Base-by-base conservation (phyloP, 2,888 invertebrate genomes). In the Cremastobaeus sp. region DNA sequence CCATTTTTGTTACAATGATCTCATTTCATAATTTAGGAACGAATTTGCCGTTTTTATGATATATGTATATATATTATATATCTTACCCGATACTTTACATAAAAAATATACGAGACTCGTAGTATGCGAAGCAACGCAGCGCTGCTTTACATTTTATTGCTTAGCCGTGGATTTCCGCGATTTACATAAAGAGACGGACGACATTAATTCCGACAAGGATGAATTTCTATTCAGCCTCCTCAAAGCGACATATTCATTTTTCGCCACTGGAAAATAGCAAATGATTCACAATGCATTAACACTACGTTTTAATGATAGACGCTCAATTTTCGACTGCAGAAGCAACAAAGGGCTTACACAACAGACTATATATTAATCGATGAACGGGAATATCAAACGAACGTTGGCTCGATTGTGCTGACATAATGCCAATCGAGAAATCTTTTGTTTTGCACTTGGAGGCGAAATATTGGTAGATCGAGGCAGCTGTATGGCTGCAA, bases 141-240 rank as follows among this genome's bases (percentile, higher is more conserved):
- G 75, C 80, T 81, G 78, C 79, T 84, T 84, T 84, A 82, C 84
- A 84, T 84, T 84, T 84, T 84, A 84, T 84, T 84, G 82, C 82
- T 77, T 76, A 78, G 71, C 50, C 81, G 78, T 77, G 80, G 79
- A 82, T 83, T 81, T 79, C 65, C 47, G 73, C 72, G 79, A 83
- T 82, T 84, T 83, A 57, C 80, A 81, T 83, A 79, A 80, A 80
- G 79, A 79, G 77, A 79, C 73, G 77, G 75, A 78, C 77, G 73
- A 48, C 43, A 59, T 43, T 47, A 47, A 37, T 32, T 66, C 66
- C 52, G 47, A 52, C 55, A 43, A 48, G 37, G 18, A 68, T 50
- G 57, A 64, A 74, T 72, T 74, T 54, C 71, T 45, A 41, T 68
- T 48, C 70, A 34, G 47, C 54, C 66, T 68, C 17, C 6, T 25